phyloP scores from a whole-genome alignment of 2,113 vertebrate species.

The Amazona vittata region DNA sequence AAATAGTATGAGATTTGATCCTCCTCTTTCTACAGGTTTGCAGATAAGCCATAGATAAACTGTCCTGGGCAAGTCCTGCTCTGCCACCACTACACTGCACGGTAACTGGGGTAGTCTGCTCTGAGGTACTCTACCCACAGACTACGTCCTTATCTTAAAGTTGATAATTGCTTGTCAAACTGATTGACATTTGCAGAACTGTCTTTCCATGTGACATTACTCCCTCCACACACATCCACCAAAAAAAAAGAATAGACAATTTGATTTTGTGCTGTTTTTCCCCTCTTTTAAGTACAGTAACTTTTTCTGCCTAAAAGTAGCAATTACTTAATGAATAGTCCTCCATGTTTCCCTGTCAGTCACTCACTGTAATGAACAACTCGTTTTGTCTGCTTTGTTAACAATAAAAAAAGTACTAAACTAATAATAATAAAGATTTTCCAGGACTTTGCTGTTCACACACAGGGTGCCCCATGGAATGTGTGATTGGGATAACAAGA shows the following conservation, averaged over 20 bases:
- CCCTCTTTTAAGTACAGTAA: conserved; percentile 61
- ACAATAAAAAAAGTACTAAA: conserved; percentile 72
- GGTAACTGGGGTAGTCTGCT: neutral
- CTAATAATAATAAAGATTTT: conserved; percentile 70
- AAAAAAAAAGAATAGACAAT: conserved; percentile 65
- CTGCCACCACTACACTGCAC: neutral
- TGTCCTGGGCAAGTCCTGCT: neutral
- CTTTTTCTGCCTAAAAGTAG: conserved; percentile 77
- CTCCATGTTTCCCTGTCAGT: conserved; percentile 79
- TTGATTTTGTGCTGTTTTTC: conserved; percentile 75
- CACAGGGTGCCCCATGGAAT: conserved; percentile 25
- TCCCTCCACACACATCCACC: conserved; percentile 61
- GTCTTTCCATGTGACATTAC: conserved; percentile 74
- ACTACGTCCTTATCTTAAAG: conserved; percentile 54
- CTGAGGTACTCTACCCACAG: conserved; percentile 33
- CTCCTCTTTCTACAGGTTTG: neutral
- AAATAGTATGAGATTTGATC: neutral
- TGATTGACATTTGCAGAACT: conserved; percentile 82
- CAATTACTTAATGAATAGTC: conserved; percentile 83
- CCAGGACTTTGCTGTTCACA: conserved; percentile 17
- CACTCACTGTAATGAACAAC: conserved; percentile 73
- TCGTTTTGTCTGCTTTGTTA: conserved; percentile 78
- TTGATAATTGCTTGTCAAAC: conserved; percentile 84
- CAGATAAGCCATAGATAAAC: neutral
- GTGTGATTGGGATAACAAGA: conserved; percentile 26